Evolutionary conservation across 2,888 invertebrate species (phyloP).

Genomic region (Mactromeris polynyma): DNA sequence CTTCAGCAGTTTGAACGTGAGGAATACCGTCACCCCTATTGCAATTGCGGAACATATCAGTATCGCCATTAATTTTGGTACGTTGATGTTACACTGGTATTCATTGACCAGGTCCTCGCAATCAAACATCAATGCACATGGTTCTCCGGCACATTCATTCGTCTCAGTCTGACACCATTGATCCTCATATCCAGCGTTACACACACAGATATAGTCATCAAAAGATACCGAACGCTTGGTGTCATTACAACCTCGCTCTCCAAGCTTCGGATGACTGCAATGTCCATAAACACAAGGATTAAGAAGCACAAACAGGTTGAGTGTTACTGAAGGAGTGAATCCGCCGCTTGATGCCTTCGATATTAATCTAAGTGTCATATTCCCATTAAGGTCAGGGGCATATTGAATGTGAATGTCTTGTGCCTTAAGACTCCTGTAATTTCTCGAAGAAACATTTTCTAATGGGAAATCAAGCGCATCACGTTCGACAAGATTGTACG

Average conservation of each 20-base stretch:
- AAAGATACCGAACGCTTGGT: conserved; percentile 58
- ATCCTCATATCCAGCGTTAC: conserved; percentile 69
- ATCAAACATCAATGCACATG: conserved; percentile 15
- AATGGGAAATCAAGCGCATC: conserved; percentile 1
- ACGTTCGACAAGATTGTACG: neutral
- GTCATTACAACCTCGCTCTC: conserved; percentile 51
- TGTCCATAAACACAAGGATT: conserved; percentile 68
- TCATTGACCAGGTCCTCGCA: conserved; percentile 20
- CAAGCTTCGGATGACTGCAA: conserved; percentile 46
- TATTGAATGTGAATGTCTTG: conserved; percentile 40
- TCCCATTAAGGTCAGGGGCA: conserved; percentile 42
- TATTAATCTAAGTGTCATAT: conserved; percentile 58
- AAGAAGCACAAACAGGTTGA: conserved; percentile 44
- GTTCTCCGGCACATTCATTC: conserved; percentile 2
- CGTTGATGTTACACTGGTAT: conserved; percentile 70
- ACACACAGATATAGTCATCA: conserved; percentile 60
- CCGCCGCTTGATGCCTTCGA: conserved; percentile 33
- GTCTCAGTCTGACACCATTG: conserved; percentile 23
- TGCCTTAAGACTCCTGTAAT: conserved; percentile 46
- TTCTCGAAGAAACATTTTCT: conserved; percentile 18
- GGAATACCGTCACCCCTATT: conserved; percentile 6
- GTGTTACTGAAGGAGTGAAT: conserved; percentile 53
- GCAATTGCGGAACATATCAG: conserved; percentile 51
- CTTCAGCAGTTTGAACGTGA: neutral
- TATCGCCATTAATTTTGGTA: conserved; percentile 65